Base-by-base conservation (phyloP, 2,113 vertebrate species). In the Ramphastos sulfuratus region DNA sequence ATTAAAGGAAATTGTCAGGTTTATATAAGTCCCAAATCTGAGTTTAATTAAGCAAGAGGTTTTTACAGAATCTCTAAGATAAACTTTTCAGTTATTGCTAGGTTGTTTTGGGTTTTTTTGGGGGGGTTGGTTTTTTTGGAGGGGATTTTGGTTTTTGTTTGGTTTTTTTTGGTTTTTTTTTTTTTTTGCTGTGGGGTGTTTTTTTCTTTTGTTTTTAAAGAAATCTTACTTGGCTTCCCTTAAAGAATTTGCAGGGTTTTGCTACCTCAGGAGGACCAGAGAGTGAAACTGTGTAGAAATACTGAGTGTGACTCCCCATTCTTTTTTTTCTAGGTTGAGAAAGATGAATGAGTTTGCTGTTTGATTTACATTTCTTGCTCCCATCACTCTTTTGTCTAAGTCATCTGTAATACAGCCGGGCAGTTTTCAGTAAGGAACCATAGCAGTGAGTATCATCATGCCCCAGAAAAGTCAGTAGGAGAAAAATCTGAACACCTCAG, bases 1-100 rank as follows among this genome's bases (percentile, higher is more conserved):
- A 96, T 96, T 89, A 96, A 97, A 95, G 96, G 89, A 97, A 97
- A n/a, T 30, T 82, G 79, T 85, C 17, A 31, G 37, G 81, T 42
- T 80, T 50, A 84, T 95, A 82, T 91, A 95, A 60, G 70, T 84
- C 87, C 69, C 73, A 88, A 82, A 95, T 39, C 55, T 48, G 86
- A n/a, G 44, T 72, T 91, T 91, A 75, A 48, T 86, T 81, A 77
- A 92, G 37, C 50, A 73, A 71, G 59, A n/a, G 19, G 1, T 24
- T 85, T 94, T 89, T 91, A 74, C 64, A 80, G 66, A 81, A 74
- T 60, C 48, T 75, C 37, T 63, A 55, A 89, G 72, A 85, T 74
- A 85, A 94, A 81, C 18, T 30, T 86, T 72, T 87, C 69, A 74
- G 19, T n/a, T 58, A 6, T 65, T 83, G 42, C 14, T 79, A 6